phyloP scores from a whole-genome alignment of 2,113 vertebrate genomes.

The Oreochromis spilurus region DNA sequence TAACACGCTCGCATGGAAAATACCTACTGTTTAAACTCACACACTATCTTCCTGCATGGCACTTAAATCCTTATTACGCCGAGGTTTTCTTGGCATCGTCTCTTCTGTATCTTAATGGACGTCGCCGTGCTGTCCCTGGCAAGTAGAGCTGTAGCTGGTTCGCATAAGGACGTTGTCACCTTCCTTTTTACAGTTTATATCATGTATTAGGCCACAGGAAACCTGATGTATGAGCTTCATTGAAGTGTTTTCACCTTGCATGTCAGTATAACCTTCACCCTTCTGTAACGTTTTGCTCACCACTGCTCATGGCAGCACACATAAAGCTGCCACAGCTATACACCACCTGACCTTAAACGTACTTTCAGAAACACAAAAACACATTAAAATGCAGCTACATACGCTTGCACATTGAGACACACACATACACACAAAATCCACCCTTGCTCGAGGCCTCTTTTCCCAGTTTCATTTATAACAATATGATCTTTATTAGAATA shows the following conservation, averaged over 20 bases:
- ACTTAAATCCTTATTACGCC: slow-evolving; percentile 39
- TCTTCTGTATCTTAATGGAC: neutral
- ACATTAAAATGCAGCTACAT: neutral
- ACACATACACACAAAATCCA: neutral
- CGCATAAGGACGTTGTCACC: neutral
- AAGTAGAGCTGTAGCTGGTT: neutral
- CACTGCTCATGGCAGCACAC: neutral
- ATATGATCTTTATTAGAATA: slow-evolving; percentile 42
- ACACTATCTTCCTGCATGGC: neutral
- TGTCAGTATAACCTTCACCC: slow-evolving; percentile 27
- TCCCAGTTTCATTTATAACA: slow-evolving; percentile 10
- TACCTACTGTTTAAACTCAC: slow-evolving; percentile 23
- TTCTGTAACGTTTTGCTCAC: neutral
- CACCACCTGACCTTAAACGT: slow-evolving; percentile 9
- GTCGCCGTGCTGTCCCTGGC: neutral
- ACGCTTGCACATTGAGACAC: neutral
- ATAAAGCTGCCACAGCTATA: neutral
- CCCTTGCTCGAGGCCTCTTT: neutral
- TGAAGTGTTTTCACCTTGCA: slow-evolving; percentile 21
- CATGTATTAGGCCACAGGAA: neutral
- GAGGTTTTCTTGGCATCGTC: slow-evolving; percentile 28
- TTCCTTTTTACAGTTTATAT: neutral
- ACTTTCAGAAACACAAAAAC: neutral
- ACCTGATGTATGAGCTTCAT: neutral
- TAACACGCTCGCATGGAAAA: slow-evolving; percentile 4